These are phyloP conservation scores for Hipposideros armiger DNA, from an alignment of 2,113 vertebrate species.

Conservation along the genomic window DNA sequence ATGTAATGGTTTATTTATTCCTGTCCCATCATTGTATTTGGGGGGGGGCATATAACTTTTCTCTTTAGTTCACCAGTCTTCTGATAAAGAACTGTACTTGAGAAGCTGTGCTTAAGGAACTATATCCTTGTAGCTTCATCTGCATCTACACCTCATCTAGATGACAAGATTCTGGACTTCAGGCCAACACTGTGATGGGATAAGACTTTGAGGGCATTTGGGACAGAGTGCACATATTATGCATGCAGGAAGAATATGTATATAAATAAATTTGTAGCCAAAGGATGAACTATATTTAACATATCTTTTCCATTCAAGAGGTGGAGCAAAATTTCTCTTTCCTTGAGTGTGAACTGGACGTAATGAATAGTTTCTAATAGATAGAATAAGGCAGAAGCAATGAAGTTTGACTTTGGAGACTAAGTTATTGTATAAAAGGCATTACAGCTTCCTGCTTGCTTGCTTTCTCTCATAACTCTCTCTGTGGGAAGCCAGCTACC, in stretches of 20 bases:
- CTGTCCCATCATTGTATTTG: not conserved
- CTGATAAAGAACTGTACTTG: not conserved
- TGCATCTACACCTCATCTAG: not conserved
- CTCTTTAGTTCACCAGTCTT: not conserved
- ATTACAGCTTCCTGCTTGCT: not conserved
- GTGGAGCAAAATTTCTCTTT: not conserved
- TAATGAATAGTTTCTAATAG: not conserved
- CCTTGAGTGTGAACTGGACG: not conserved
- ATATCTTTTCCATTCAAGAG: not conserved
- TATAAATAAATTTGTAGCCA: not conserved
- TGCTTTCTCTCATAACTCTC: not conserved
- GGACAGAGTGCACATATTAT: not conserved
- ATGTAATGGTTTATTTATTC: not conserved
- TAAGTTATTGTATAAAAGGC: not conserved
- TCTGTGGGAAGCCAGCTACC: not conserved
- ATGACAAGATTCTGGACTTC: not conserved
- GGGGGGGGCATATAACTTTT: not conserved
- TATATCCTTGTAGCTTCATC: not conserved
- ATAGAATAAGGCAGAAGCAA: not conserved
- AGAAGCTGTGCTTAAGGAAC: not conserved
- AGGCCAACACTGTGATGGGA: not conserved
- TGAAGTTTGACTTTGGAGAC: not conserved
- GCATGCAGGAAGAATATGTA: not conserved
- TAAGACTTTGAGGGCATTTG: not conserved
- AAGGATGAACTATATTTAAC: not conserved